A percentile compares a stretch with the other conserved stretches of the same genome.
These are phyloP conservation scores for Scaptomyza pallida DNA, from an alignment of 1,140 invertebrate species.

Conservation along the genomic window DNA sequence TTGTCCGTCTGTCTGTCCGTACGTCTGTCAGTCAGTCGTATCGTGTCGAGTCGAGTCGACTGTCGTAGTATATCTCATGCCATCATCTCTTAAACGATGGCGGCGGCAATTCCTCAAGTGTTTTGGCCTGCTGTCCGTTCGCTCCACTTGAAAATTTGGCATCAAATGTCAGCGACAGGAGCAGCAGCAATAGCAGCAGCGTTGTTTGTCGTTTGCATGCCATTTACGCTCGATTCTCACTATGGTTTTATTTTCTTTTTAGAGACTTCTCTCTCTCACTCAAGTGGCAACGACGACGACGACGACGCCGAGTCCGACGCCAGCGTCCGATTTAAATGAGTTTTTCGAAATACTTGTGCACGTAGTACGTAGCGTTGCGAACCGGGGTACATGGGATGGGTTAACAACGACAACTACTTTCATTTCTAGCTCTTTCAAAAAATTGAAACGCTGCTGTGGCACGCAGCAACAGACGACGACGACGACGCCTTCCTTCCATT, in stretches of 20 bases:
- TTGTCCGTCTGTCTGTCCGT: conserved; percentile 31
- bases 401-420: conserved; percentile 72
- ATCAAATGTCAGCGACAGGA: conserved; percentile 77
- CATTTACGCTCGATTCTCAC: conserved; percentile 70
- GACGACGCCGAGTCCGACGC: conserved; percentile 34
- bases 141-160: conserved; percentile 81
- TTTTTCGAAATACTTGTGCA: conserved; percentile 81
- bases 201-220: conserved; percentile 71
- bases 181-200: neutral
- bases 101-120: conserved; percentile 81
- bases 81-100: conserved; percentile 79
- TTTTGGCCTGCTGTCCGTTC: conserved; percentile 65
- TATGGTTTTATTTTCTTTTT: conserved; percentile 28
- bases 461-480: conserved; percentile 49
- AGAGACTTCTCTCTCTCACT: conserved; percentile 21
- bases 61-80: conserved; percentile 65
- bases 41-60: conserved; percentile 7
- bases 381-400: conserved; percentile 21
- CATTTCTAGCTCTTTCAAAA: conserved; percentile 55
- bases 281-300: conserved; percentile 58
- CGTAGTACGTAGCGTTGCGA: conserved; percentile 55
- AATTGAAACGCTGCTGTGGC: conserved; percentile 40
- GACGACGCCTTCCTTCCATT: conserved; percentile 56
- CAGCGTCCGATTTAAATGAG: conserved; percentile 76
- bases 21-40: conserved; percentile 27